Conservation (phyloP, 2,113 vertebrate species). For the Thymallus thymallus region DNA sequence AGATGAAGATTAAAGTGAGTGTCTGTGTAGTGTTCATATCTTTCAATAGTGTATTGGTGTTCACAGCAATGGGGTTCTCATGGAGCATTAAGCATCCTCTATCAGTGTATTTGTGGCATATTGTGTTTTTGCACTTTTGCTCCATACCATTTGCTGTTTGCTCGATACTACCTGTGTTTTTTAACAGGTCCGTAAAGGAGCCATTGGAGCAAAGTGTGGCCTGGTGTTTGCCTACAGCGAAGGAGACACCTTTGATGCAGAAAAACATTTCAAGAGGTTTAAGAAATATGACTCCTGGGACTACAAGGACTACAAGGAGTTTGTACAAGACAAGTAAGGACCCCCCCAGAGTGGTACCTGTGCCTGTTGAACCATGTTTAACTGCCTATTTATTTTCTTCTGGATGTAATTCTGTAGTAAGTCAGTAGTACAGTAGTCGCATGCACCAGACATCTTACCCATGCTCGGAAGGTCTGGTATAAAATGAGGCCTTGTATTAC, state of each 20-base stretch:
- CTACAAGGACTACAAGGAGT: conserved; percentile 85
- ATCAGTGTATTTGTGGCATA: background rate
- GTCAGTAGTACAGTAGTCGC: no score
- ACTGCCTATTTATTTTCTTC: background rate
- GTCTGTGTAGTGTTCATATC: background rate
- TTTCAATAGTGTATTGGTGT: background rate
- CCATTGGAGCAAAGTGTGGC: conserved; percentile 94
- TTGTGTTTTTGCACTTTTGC: background rate
- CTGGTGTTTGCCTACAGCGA: conserved; percentile 90
- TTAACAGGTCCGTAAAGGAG: conserved; percentile 87
- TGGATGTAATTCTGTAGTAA: background rate
- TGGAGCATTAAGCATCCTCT: background rate
- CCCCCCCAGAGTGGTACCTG: background rate
- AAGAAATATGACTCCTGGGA: conserved; percentile 87
- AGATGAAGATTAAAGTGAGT: conserved; percentile 92
- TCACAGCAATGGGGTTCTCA: no score
- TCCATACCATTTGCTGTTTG: no score
- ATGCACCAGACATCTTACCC: no score
- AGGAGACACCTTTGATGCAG: conserved; percentile 82
- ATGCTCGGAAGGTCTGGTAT: no score
- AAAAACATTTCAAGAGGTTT: conserved; percentile 91
- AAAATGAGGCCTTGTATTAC: no score
- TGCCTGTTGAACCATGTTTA: background rate
- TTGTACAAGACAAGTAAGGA: conserved; percentile 84
- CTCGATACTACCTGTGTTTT: background rate